Evolutionary conservation across 1,140 invertebrate species (phyloP).

Genomic region (Anastrepha ludens): DNA sequence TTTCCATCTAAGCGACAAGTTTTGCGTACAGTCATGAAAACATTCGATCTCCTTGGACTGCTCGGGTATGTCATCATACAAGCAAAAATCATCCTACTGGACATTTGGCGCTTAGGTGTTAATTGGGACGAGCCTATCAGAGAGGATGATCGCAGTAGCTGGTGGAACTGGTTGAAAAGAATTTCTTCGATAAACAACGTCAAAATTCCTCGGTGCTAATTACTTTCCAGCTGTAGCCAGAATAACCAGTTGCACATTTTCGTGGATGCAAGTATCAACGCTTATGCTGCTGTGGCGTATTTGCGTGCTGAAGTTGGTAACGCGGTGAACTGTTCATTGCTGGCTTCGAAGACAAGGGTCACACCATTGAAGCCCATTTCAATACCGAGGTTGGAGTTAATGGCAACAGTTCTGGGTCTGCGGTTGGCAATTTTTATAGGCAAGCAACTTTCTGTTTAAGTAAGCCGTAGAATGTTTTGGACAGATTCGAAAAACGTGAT

Average conservation of each 20-base stretch:
- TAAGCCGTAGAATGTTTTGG: slow-evolving; percentile 22
- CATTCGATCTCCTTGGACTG: neutral
- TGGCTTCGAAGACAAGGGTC: slow-evolving; percentile 34
- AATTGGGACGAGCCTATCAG: neutral
- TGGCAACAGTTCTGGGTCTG: neutral
- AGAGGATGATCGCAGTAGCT: neutral
- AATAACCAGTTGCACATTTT: no score
- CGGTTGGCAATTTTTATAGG: neutral
- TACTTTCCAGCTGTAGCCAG: neutral
- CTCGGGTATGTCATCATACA: neutral
- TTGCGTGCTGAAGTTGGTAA: neutral
- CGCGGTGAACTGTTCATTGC: neutral
- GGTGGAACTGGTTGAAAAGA: slow-evolving; percentile 3
- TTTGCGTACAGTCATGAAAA: neutral
- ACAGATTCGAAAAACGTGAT: neutral
- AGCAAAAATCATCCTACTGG: slow-evolving; percentile 35
- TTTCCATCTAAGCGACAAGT: neutral
- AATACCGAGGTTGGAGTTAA: neutral
- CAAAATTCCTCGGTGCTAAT: neutral
- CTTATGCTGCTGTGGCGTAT: slow-evolving; percentile 32
- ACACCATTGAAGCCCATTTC: slow-evolving; percentile 30
- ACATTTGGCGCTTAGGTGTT: slow-evolving; percentile 5
- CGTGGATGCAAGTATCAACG: slow-evolving; percentile 18
- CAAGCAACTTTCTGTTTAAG: neutral
- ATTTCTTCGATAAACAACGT: neutral